phyloP scores from a whole-genome alignment of 1,140 invertebrate genomes.

The Drosophila yakuba region DNA sequence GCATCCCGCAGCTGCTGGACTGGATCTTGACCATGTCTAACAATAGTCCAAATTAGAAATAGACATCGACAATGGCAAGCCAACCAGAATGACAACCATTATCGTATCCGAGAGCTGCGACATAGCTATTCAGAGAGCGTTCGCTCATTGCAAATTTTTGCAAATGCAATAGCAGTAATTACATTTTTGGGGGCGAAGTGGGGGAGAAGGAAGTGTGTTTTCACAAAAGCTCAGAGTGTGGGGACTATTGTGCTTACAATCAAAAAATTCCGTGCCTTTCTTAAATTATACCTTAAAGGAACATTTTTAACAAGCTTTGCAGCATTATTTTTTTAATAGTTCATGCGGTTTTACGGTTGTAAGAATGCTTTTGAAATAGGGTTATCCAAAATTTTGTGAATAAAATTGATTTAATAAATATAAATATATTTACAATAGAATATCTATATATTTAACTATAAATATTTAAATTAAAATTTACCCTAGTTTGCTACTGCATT shows the following conservation, averaged over 20 bases:
- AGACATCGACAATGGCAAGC: conserved; percentile 36
- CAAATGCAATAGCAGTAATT: conserved; percentile 65
- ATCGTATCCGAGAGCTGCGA: conserved; percentile 8
- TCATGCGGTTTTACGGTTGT: neutral
- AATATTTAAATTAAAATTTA: neutral
- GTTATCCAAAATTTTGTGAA: too few species aligned
- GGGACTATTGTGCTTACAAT: neutral
- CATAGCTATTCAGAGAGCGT: conserved; percentile 31
- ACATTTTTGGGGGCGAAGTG: conserved; percentile 1
- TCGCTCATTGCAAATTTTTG: conserved; percentile 63
- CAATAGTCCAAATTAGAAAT: conserved; percentile 75
- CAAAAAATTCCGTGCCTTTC: neutral
- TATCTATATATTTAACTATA: too few species aligned
- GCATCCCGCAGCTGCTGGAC: conserved; percentile 43
- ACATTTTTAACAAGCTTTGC: neutral
- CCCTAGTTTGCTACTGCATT: too few species aligned
- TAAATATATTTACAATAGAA: too few species aligned
- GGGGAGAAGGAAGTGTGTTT: conserved; percentile 5
- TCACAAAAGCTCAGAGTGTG: neutral
- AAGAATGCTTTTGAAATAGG: too few species aligned
- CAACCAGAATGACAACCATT: conserved; percentile 23
- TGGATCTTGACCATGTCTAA: conserved; percentile 58
- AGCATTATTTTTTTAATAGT: neutral
- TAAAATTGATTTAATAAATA: too few species aligned
- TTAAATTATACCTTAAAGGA: too few species aligned